These are phyloP conservation scores for Aphelocoma californica DNA, from an alignment of 2,797 vertebrate genomes.

Conservation along the genomic window DNA sequence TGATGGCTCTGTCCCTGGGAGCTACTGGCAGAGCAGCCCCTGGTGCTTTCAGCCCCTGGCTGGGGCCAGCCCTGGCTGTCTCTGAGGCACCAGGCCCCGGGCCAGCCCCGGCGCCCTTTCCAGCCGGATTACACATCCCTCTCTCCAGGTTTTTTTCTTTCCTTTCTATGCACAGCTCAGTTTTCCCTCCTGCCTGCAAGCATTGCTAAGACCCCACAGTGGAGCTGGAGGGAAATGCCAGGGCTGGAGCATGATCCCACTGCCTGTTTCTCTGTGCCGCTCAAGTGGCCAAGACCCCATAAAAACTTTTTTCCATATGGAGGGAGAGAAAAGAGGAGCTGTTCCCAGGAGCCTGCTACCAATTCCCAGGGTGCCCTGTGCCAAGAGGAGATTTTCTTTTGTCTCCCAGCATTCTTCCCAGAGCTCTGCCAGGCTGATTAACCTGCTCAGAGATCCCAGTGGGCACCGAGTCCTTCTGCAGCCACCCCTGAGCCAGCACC, in stretches of 20 bases:
- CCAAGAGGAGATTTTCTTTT: slow-evolving; percentile 5
- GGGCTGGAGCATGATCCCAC: background rate
- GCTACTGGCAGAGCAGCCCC: slow-evolving; percentile 7
- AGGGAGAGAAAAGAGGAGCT: background rate
- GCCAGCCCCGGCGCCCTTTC: background rate
- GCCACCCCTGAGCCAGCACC: background rate
- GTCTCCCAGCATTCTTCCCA: background rate
- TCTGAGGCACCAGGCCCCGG: background rate
- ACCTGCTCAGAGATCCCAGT: background rate
- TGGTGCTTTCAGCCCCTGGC: background rate
- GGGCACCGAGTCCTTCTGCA: background rate
- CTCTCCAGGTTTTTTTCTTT: background rate
- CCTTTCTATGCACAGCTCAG: background rate
- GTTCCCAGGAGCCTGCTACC: slow-evolving; percentile 16
- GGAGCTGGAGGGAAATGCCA: background rate
- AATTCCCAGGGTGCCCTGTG: slow-evolving; percentile 18
- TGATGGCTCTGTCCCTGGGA: background rate
- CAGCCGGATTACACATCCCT: background rate
- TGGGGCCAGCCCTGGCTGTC: background rate
- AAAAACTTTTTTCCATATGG: background rate
- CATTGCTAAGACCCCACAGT: background rate
- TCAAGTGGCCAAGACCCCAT: background rate
- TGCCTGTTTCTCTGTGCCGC: background rate
- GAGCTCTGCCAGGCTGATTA: background rate
- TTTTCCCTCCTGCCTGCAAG: background rate